Evolutionary conservation across 2,888 invertebrate species (phyloP), one percentile per base, ranked within the genome.

Genomic region (Drosophila paranaensis): DNA sequence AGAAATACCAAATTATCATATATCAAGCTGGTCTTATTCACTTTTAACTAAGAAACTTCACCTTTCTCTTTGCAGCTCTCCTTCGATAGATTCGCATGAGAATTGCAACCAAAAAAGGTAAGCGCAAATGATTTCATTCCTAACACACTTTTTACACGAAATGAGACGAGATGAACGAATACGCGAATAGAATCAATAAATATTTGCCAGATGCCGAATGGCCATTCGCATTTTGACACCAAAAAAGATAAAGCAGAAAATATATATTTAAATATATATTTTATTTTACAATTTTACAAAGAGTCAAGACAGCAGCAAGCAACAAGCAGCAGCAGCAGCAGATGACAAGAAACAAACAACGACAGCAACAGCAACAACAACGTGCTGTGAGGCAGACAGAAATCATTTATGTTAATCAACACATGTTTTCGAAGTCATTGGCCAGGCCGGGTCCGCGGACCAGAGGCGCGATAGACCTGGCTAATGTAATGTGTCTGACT

Each of bases 361-460:
- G 61, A n/a, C 57, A 66, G 33, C 35, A 74, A 37, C 27, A 71
- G 37, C 65, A 63, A 64, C 67, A 74, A 71, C 65, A 80, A 70
- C 74, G 62, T 58, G 69, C 74, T 78, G 74, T 65, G 71, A 64
- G 87, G 63, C 81, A 68, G 71, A 74, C 77, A 74, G 73, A 83
- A 88, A 87, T 89, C 85, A 81, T 89, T 89, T 86, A 86, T 89
- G 89, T 84, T 89, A 89, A 86, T 89, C 89, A 81, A 89, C 82
- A 86, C 84, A 78, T 87, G 87, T 85, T 87, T 87, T 79, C 60
- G 72, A 72, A 84, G 84, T 88, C 88, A 88, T 84, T 84, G 84
- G 88, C 84, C 86, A 81, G 66, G 65, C 58, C 67, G 64, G 73
- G 50, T 46, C 54, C 63, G 27, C 48, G 66, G 62, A 58, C 62